Base-by-base conservation (phyloP, 2,113 vertebrate species). In the Dolichallabes microphthalmus region DNA sequence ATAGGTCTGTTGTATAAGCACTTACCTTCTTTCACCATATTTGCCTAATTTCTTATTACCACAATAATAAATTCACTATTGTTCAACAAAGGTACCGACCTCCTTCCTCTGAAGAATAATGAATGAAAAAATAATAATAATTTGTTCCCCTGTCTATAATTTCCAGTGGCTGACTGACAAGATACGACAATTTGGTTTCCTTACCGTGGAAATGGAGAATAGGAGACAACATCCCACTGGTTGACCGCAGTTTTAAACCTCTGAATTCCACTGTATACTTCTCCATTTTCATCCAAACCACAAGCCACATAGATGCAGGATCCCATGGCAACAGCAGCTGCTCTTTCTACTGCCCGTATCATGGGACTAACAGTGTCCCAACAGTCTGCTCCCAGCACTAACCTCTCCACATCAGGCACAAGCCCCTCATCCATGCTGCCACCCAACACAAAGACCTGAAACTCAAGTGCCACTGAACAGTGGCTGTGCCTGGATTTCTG, bases 281-380 rank as follows among this genome's bases (percentile, higher is more conserved):
- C 96, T 1, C 96, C 96, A 0, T 96, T 96, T 87, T 96, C 96
- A 92, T 97, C 96, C 87, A 97, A 91, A 55, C 97, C 97, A 68
- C 97, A 97, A 8, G 95, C 94, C 66, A 97, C 93, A 0, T 97
- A 98, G 89, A 98, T 90, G 10, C 86, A 93, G 0, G 27, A 73
- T 4, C 93, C 95, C 85, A 95, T 35, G 2, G 92, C 85, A 73
- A 87, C 93, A 0, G 90, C 89, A 0, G 95, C 96, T 0, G 96
- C 96, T 64, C 96, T 94, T 90, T 97, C 97, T 87, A 97, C 97
- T 0, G 96, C 93, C 11, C 92, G 91, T 19, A 94, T 91, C 94
- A 97, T 94, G 5, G 96, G 95, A 20, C 92, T 95, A 83, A 91
- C 90, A 32, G 17, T 93, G 79, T 93, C 92, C 97, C 97, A 98